Base-by-base conservation (phyloP, 1,140 invertebrate species). In the Sinonovacula constricta region DNA sequence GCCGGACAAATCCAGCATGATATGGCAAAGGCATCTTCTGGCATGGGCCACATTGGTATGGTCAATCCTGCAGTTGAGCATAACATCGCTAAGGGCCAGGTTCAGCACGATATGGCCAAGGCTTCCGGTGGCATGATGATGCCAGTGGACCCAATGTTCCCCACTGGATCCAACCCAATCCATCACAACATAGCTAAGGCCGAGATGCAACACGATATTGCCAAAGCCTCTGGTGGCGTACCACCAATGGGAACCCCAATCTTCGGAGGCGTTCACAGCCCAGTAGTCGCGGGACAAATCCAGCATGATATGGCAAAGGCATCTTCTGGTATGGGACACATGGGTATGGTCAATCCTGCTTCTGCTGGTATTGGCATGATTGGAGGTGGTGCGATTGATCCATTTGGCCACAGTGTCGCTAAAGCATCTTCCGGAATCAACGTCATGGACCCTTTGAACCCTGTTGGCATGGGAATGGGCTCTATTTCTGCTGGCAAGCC, bases 301-400 rank as follows among this genome's bases (percentile, higher is more conserved):
- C 26, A n/a, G 57, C 57, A 59, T 14, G 26, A 59, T 28, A 59
- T 59, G 26, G 26, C 26, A 22, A 68, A 68, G 34, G 24, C 66
- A 31, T 28, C 66, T 15, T 14, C 22, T 1, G 57, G 57, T 22
- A n/a, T n/a, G 10, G 45, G 45, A n/a, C n/a, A n/a, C n/a, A n/a
- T n/a, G n/a, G n/a, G 14, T 30, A n/a, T 15, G 15, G 26, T 2
- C 26, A 28, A 22, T 26, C 57, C n/a, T 49, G 10, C 45, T n/a
- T n/a, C 45, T 49, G n/a, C n/a, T 10, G 45, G 45, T 49, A 10
- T n/a, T 12, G 45, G 10, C n/a, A n/a, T n/a, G n/a, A 49, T 49
- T 12, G n/a, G 45, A 12, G 56, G 10, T 3, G 28, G 28, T 26
- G 22, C 3, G 18, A 26, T 22, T 22, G 60, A 63, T 24, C 60